A percentile compares a stretch with the other conserved stretches of the same genome.
Evolutionary conservation across 2,797 vertebrate species (phyloP).

Genomic region (Danio aesculapii): DNA sequence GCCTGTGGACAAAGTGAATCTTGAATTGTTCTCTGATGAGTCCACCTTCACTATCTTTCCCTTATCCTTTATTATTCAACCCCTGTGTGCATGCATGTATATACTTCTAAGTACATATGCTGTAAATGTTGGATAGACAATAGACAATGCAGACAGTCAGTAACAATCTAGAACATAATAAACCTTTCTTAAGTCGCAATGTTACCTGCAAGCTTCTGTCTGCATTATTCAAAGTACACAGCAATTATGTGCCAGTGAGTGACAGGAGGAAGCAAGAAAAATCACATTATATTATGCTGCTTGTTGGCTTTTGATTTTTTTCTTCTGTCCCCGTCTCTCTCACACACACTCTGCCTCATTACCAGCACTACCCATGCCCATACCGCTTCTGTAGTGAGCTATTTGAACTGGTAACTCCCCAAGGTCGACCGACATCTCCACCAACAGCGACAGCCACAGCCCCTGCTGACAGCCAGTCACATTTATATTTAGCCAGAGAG

Average conservation of each 20-base stretch:
- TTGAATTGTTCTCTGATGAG: too few relatives aligned
- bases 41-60: too few relatives aligned
- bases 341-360: conserved; percentile 13
- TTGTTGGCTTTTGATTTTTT: not conserved
- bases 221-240: conserved; percentile 69
- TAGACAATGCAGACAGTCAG: not conserved
- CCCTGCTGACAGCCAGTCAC: conserved; percentile 47
- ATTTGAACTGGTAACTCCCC: conserved; percentile 55
- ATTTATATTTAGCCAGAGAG: conserved; percentile 72
- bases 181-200: conserved; percentile 56
- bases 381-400: conserved; percentile 37
- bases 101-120: too few relatives aligned
- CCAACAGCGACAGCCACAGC: conserved; percentile 59
- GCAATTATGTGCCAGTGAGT: conserved; percentile 58
- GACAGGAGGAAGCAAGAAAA: conserved; percentile 52
- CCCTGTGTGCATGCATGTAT: too few relatives aligned
- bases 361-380: not conserved
- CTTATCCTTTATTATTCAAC: too few relatives aligned
- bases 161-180: not conserved
- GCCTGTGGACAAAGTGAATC: too few relatives aligned
- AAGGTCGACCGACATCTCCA: conserved; percentile 71
- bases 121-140: not conserved
- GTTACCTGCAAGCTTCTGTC: conserved; percentile 63
- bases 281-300: not conserved
- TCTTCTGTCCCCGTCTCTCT: not conserved